A percentile compares a stretch with the other conserved stretches of the same genome.
phyloP scores from a whole-genome alignment of 2,797 vertebrate genomes.

The Thunnus albacares region DNA sequence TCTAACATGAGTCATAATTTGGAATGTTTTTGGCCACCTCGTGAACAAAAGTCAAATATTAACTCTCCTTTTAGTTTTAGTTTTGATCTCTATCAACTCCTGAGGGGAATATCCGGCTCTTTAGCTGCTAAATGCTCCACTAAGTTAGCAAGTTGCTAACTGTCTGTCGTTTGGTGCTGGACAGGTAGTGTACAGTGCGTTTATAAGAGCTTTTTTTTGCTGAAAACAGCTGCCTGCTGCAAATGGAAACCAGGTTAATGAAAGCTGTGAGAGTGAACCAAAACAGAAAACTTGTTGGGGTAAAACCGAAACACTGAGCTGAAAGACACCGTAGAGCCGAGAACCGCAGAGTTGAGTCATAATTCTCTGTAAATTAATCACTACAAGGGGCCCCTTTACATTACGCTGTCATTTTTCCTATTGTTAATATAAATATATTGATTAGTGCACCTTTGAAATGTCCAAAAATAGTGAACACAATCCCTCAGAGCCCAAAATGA shows the following conservation, averaged over 20 bases:
- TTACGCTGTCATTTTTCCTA: too few relatives aligned
- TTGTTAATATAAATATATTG: not conserved
- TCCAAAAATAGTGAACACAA: not conserved
- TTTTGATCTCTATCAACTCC: slow-evolving; percentile 12
- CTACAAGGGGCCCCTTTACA: not conserved
- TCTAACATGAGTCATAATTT: not conserved
- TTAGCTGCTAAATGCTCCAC: slow-evolving; percentile 6
- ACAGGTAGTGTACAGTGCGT: not conserved
- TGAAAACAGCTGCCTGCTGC: too few relatives aligned
- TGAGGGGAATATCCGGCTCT: not conserved
- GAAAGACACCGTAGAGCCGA: too few relatives aligned
- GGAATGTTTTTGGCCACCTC: not conserved
- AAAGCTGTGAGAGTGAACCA: too few relatives aligned
- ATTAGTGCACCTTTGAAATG: slow-evolving; percentile 11
- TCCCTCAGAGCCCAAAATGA: not conserved
- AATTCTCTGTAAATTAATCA: not conserved
- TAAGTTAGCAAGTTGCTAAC: not conserved
- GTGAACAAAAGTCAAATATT: not conserved
- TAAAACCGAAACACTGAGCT: slow-evolving; percentile 1
- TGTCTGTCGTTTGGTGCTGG: not conserved
- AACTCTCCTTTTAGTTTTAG: not conserved
- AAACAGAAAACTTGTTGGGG: too few relatives aligned
- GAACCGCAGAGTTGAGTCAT: not conserved
- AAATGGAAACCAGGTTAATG: too few relatives aligned
- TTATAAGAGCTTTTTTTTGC: not conserved